Conservation (phyloP, 2,888 invertebrate species). For the Diachrysia chrysitis region DNA sequence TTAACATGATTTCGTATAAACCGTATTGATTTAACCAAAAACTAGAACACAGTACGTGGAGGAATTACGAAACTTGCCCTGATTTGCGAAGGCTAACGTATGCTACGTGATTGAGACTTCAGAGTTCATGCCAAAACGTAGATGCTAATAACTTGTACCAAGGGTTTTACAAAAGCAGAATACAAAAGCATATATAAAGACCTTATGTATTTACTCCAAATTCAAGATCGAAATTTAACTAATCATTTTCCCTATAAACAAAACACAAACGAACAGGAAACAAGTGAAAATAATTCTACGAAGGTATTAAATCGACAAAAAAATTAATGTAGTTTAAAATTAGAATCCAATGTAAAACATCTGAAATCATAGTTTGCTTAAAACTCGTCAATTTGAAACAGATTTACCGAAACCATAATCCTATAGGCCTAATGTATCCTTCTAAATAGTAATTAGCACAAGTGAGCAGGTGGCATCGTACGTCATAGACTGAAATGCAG, state of each 20-base stretch:
- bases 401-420: background rate
- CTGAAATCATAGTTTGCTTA: too few relatives aligned
- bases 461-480: constrained; percentile 55
- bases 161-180: constrained; percentile 34
- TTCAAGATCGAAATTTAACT: too few relatives aligned
- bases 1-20: constrained; percentile 33
- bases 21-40: constrained; percentile 40
- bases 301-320: too few relatives aligned
- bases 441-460: constrained; percentile 38
- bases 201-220: background rate
- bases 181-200: constrained; percentile 5
- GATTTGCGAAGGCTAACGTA: constrained; percentile 30
- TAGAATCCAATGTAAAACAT: too few relatives aligned
- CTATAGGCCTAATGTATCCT: constrained; percentile 6
- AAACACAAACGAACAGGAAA: too few relatives aligned
- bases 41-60: constrained; percentile 39
- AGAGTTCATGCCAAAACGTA: constrained; percentile 31
- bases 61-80: constrained; percentile 33
- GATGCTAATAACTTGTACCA: constrained; percentile 34
- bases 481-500: constrained; percentile 63
- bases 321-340: too few relatives aligned
- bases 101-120: constrained; percentile 22
- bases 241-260: too few relatives aligned
- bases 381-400: background rate
- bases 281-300: too few relatives aligned